These are phyloP conservation scores for Montipora capricornis DNA, from an alignment of 64 coral and sea anemone genomes.

Conservation along the genomic window DNA sequence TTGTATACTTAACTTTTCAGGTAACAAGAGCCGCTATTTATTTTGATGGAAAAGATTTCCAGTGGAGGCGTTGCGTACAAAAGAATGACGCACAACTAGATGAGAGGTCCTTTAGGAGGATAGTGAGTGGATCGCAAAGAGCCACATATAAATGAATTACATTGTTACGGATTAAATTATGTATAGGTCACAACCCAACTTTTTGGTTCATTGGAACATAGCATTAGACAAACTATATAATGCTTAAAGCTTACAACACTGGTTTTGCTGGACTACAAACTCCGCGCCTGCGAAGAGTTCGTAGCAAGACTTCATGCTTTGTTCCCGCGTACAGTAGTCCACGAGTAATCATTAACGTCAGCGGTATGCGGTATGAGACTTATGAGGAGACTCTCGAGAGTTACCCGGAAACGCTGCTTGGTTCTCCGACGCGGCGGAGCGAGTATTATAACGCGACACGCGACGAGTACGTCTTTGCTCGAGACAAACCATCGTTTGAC, in stretches of 20 bases:
- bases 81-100: neutral
- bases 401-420: constrained; percentile 92
- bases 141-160: neutral
- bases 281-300: constrained; percentile 15
- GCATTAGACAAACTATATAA: neutral
- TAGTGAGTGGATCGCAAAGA: neutral
- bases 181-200: neutral
- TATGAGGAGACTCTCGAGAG: constrained; percentile 88
- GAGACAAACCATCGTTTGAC: constrained; percentile 84
- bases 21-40: neutral
- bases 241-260: constrained; percentile 41
- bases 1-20: neutral
- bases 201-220: neutral
- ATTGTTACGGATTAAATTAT: neutral
- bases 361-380: constrained; percentile 90
- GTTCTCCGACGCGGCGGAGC: constrained; percentile 61
- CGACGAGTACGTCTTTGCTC: constrained; percentile 84
- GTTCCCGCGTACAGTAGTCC: constrained; percentile 47
- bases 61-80: neutral
- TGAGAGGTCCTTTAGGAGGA: neutral
- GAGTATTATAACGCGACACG: constrained; percentile 65
- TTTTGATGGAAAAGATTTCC: neutral
- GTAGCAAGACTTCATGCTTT: neutral
- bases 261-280: constrained; percentile 9
- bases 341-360: constrained; percentile 87